A percentile compares a stretch with the other conserved stretches of the same genome.
Evolutionary conservation across 2,113 vertebrate genomes (phyloP).

Genomic region (Smithornis capensis): DNA sequence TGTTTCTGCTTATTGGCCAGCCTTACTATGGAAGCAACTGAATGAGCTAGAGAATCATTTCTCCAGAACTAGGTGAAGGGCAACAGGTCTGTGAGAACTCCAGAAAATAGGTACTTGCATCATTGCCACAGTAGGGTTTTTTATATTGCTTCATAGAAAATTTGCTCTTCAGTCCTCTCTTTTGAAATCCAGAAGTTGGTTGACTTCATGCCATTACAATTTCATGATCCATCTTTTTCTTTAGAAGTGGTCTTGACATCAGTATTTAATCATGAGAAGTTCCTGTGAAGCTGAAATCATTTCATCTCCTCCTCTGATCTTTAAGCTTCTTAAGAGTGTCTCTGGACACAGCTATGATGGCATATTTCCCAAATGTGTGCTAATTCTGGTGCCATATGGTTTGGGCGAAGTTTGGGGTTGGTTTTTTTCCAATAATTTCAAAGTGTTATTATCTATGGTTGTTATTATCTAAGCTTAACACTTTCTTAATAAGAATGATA

Average conservation of each 20-base stretch:
- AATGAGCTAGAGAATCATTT: not conserved
- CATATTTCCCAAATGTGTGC: not conserved
- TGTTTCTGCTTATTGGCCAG: not conserved
- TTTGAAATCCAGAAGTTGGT: not conserved
- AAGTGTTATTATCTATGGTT: not conserved
- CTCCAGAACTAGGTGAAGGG: not conserved
- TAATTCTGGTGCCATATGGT: not conserved
- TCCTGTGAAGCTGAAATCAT: not conserved
- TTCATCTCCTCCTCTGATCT: slow-evolving; percentile 12
- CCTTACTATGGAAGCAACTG: not conserved
- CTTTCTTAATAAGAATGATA: not conserved
- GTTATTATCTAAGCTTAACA: not conserved
- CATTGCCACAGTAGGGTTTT: not conserved
- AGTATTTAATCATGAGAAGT: not conserved
- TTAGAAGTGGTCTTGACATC: not conserved
- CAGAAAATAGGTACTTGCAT: not conserved
- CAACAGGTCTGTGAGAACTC: not conserved
- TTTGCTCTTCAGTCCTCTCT: not conserved
- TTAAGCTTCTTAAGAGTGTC: not conserved
- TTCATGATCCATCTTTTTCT: not conserved
- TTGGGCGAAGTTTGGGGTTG: not conserved
- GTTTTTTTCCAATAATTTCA: not conserved
- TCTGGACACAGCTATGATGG: not conserved
- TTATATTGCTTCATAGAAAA: not conserved
- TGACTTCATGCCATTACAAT: not conserved